phyloP scores from a whole-genome alignment of 2,113 vertebrate species.

The Callithrix jacchus region DNA sequence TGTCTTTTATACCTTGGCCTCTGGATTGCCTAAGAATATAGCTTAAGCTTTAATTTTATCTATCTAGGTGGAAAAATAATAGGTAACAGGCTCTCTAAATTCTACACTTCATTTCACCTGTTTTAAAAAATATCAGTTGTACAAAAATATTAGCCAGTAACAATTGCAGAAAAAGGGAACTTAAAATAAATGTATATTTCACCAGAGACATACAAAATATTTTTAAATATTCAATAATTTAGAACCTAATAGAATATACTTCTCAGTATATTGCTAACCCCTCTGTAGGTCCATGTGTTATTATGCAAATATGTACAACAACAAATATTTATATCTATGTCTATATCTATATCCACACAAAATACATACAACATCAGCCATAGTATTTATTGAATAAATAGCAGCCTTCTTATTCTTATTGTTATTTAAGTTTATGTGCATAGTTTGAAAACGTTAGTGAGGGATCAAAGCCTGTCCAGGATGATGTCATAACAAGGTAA shows the following conservation, averaged over 20 bases:
- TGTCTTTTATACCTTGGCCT: conserved; percentile 42
- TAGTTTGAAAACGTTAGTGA: conserved; percentile 34
- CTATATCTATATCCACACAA: neutral
- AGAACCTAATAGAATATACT: neutral
- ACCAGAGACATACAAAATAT: neutral
- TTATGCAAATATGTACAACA: neutral
- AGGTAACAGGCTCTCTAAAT: neutral
- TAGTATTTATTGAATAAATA: neutral
- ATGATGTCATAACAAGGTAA: conserved; percentile 57
- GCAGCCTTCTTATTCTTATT: neutral
- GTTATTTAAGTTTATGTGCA: conserved; percentile 20
- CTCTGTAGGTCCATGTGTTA: neutral
- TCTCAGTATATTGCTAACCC: neutral
- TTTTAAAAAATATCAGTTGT: conserved; percentile 1
- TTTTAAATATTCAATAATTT: conserved; percentile 14
- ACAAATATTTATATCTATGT: neutral
- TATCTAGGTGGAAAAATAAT: neutral
- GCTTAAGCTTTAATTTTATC: conserved; percentile 42
- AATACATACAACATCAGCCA: neutral
- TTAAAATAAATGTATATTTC: conserved; percentile 15
- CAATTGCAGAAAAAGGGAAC: neutral
- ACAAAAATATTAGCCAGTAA: neutral
- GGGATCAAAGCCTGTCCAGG: conserved; percentile 43
- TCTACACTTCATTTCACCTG: neutral
- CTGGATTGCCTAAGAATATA: neutral